Conservation (phyloP, 2,888 invertebrate genomes). For the Mythimna ferrago region DNA sequence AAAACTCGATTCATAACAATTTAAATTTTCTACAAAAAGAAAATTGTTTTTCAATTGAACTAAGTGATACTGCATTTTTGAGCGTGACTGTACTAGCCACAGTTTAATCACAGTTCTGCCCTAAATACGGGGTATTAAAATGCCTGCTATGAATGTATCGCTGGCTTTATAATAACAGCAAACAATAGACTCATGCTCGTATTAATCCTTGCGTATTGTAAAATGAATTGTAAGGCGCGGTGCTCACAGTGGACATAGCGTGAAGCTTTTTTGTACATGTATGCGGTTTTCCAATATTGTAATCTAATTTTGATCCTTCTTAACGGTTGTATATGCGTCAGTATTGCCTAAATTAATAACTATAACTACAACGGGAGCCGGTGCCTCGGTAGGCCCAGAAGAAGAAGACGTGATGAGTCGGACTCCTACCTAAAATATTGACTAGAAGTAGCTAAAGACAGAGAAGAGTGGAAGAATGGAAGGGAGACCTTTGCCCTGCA, state of each 20-base stretch:
- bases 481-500: too few species aligned
- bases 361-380: background rate
- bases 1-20: background rate
- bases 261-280: background rate
- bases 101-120: slow-evolving; percentile 57
- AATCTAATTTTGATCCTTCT: background rate
- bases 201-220: slow-evolving; percentile 50
- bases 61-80: slow-evolving; percentile 1
- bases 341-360: background rate
- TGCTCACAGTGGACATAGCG: slow-evolving; percentile 11
- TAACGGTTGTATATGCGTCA: background rate
- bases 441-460: too few species aligned
- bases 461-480: too few species aligned
- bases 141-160: slow-evolving; percentile 50
- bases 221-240: slow-evolving; percentile 36
- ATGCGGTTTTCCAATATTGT: background rate
- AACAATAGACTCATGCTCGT: slow-evolving; percentile 53
- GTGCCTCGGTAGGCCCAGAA: too few species aligned
- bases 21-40: background rate
- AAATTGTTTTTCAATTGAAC: background rate
- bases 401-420: too few species aligned
- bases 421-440: too few species aligned
- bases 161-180: slow-evolving; percentile 57
- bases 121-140: slow-evolving; percentile 60
- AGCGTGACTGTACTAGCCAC: slow-evolving; percentile 23